Evolutionary conservation across 2,888 invertebrate species (phyloP), one percentile per base, ranked within the genome.

Genomic region (Epiblema foenella): DNA sequence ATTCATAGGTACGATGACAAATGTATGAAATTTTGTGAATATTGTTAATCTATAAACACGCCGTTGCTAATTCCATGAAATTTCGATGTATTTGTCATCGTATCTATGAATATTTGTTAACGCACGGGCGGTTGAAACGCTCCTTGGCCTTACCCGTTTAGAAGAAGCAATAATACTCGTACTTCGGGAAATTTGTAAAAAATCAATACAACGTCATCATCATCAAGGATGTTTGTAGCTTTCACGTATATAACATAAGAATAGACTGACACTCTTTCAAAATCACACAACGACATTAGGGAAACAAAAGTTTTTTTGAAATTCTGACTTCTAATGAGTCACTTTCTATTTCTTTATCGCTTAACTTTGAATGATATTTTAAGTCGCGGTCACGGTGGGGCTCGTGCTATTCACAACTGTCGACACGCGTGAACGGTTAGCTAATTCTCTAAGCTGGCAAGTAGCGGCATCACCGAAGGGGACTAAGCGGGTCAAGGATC

Each of bases 401-500:
- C 79, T 79, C 78, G 77, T 79, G 75, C 60, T 77, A 75, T 79
- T 81, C 75, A 78, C 74, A 37, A 57, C 75, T 70, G 77, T 39
- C 64, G 75, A 79, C 77, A 81, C 75, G 77, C 81, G 81, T 83
- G 79, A 79, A 75, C 73, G 77, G 78, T 78, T 81, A 79, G 77
- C 78, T 80, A 79, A 81, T 80, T 79, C 77, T 62, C 68, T 54
- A 64, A 67, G 75, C 74, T 76, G 49, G 46, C 58, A 54, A 29
- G 42, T 20, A 58, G 17, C 59, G 56, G n/a, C 63, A 18, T 39
- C 49, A 17, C 51, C 52, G 64, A 73, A 76, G 75, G 74, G 73
- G 76, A 76, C 78, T 75, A 78, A 73, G 68, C 78, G 60, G 81
- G 82, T 81, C 83, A 85, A 83, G 83, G 81, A 80, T 80, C 67